Evolutionary conservation across 2,113 vertebrate genomes (phyloP).

Genomic region (Lycaon pictus): DNA sequence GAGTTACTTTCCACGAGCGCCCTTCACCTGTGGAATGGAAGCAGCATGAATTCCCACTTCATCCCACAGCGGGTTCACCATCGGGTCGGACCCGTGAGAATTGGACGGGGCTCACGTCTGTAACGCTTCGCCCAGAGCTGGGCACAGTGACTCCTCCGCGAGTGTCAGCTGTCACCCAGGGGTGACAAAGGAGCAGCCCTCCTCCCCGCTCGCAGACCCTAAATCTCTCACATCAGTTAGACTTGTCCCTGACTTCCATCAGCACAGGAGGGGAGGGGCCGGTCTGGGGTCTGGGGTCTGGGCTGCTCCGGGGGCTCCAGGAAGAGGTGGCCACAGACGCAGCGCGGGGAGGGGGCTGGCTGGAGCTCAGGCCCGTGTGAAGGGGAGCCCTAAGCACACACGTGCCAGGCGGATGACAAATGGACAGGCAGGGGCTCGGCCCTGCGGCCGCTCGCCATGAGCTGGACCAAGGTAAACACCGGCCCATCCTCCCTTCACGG

Average conservation of each 20-base stretch:
- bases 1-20: background rate
- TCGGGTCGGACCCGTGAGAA: background rate
- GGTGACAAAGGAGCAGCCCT: background rate
- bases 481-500: rapidly evolving
- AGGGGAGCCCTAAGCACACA: background rate
- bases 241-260: background rate
- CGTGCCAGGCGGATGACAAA: background rate
- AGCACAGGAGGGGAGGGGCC: background rate
- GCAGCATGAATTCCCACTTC: background rate
- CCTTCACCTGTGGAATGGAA: background rate
- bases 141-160: background rate
- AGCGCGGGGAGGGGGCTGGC: background rate
- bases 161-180: background rate
- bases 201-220: background rate
- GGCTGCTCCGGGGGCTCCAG: too few species aligned
- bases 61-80: background rate
- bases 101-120: background rate
- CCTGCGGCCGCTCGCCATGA: background rate
- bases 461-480: background rate
- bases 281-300: too few species aligned
- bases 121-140: background rate
- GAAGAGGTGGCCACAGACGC: too few species aligned
- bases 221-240: background rate
- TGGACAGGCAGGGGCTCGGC: too few species aligned
- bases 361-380: background rate